phyloP scores from a whole-genome alignment of 2,797 vertebrate species.

The Ctenopoma kingsleyae region DNA sequence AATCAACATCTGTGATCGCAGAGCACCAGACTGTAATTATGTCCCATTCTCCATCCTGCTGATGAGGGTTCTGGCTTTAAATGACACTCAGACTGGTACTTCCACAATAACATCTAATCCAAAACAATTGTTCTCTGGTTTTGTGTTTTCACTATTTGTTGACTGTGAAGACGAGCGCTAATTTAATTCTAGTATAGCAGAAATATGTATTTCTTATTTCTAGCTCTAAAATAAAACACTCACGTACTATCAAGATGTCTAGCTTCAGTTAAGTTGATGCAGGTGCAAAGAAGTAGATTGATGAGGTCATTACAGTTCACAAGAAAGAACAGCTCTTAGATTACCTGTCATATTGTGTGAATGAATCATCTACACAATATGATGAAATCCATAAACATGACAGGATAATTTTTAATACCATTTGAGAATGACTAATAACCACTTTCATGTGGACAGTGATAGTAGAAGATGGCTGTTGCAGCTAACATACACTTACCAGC shows the following conservation, averaged over 20 bases:
- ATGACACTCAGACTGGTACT: conserved; percentile 18
- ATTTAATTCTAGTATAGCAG: not conserved
- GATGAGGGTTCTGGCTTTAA: conserved; percentile 37
- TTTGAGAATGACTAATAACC: conserved; percentile 22
- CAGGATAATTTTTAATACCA: conserved; percentile 32
- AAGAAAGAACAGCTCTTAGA: conserved; percentile 8
- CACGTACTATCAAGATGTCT: conserved; percentile 12
- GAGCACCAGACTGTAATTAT: conserved; percentile 42
- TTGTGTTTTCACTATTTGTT: no score
- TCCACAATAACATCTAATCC: conserved; percentile 1
- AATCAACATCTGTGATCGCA: conserved; percentile 48
- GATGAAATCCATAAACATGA: conserved; percentile 55
- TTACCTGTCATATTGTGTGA: not conserved
- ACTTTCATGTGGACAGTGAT: conserved; percentile 15
- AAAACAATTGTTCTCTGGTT: not conserved
- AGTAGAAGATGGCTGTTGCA: conserved; percentile 14
- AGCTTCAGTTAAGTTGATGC: not conserved
- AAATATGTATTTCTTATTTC: no score
- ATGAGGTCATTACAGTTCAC: conserved; percentile 50
- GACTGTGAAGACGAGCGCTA: not conserved
- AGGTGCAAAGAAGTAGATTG: conserved; percentile 7
- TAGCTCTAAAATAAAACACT: conserved; percentile 12
- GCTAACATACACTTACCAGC: conserved; percentile 19
- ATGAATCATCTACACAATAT: conserved; percentile 18
- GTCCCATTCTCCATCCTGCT: conserved; percentile 35